These are phyloP conservation scores for Blastomussa wellsi DNA, from an alignment of 92 coral and sea anemone species.

Conservation along the genomic window DNA sequence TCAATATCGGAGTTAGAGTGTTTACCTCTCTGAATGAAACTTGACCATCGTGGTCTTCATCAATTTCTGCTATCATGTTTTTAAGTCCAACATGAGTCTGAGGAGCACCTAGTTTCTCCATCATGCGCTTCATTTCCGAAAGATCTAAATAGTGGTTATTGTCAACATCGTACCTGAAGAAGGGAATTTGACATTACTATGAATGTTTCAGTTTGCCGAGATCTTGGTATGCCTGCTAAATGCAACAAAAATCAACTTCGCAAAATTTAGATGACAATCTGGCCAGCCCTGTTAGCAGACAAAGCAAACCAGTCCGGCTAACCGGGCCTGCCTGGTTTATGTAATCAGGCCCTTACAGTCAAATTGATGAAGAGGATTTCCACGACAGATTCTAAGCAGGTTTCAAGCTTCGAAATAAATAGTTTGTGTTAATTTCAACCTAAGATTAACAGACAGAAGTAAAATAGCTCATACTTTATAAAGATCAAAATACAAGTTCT, in stretches of 20 bases:
- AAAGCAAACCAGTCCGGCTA: too few relatives aligned
- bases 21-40: constrained; percentile 92
- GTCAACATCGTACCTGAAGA: constrained; percentile 77
- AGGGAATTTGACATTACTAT: not conserved
- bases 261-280: too few relatives aligned
- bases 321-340: too few relatives aligned
- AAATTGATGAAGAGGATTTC: too few relatives aligned
- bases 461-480: too few relatives aligned
- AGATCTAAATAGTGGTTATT: constrained; percentile 83
- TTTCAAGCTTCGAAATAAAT: too few relatives aligned
- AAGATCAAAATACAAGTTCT: not conserved
- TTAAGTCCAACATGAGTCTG: constrained; percentile 96
- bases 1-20: not conserved
- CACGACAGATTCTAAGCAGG: too few relatives aligned
- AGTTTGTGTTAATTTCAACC: not conserved
- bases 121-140: constrained; percentile 93
- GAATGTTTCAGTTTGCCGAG: not conserved
- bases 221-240: too few relatives aligned
- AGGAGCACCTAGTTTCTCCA: constrained; percentile 94
- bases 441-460: not conserved
- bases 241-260: too few relatives aligned
- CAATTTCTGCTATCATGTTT: constrained; percentile 87
- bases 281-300: too few relatives aligned
- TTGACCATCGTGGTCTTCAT: constrained; percentile 91
- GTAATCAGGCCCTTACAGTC: too few relatives aligned